Base-by-base conservation (phyloP, 2,113 vertebrate genomes). In the Stercorarius parasiticus region DNA sequence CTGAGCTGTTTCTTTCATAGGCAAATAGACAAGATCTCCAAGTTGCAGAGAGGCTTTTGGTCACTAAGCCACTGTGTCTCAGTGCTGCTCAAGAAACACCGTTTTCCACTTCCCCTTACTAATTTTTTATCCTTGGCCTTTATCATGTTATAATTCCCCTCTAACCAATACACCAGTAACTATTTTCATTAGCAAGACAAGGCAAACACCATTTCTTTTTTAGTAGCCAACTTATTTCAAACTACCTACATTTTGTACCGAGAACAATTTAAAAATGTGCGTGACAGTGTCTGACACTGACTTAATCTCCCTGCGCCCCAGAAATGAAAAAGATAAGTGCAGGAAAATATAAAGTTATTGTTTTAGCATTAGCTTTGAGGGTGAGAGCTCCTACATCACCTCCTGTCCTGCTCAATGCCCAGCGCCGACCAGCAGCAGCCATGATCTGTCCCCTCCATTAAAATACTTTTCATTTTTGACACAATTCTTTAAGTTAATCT, bases 401-500 rank as follows among this genome's bases (percentile, higher is more conserved):
- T 34, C 23, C 22, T 27, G 16, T 30, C 61, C 38, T 7, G 30
- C 69, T 5, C 49, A 5, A 47, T 5, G 19, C 18, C 58, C 58
- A 16, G 67, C 67, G 15, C 25, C 7, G 16, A 4, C 30, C 91
- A 21, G 79, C 79, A 53, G 38, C 66, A 26, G 38, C 67, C 52
- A 0, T 3, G 49, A 86, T 90, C 90, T 92, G 91, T 19, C 67
- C 86, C 15, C 5, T 82, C 80, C 79, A 4, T 93, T 92, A 86
- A 97, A 96, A 95, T 97, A 21, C 61, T 71, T 95, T 86, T 95
- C 93, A 95, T 96, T 95, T 95, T 90, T 95, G 83, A 88, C 86
- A 92, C 86, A 79, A 76, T 87, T 87, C 94, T 89, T 85, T 17
- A 61, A 89, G 73, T 93, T 91, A 29, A 56, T 86, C 89, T 97